Base-by-base conservation (phyloP, 2,113 vertebrate genomes). In the Lampris incognitus region DNA sequence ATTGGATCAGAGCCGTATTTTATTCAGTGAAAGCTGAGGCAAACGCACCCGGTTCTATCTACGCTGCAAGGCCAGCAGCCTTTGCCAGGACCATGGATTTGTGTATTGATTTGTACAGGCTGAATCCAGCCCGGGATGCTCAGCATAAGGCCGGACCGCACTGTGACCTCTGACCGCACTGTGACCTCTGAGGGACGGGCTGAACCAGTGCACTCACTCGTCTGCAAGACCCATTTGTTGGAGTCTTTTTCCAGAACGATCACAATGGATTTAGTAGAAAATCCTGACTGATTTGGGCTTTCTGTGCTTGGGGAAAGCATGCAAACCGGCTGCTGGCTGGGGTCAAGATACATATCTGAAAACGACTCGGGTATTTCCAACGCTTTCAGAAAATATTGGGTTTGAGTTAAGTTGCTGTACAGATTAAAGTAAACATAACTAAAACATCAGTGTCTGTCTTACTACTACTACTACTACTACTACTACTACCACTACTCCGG, bases 91-190 rank as follows among this genome's bases (percentile, higher is more conserved):
- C 75, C 60, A 54, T 81, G 74, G 69, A 69, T 86, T 81, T 49
- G 69, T 77, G 41, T 88, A 92, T 93, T 82, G 92, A 93, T 92
- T 79, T 57, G 66, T 87, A 78, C 86, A 79, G 83, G 86, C 85
- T 89, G 92, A 92, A 93, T 91, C 88, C 87, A 85, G 86, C 89
- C 84, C 86, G 89, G 91, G 89, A 88, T 91, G 91, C 90, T 93
- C 92, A 91, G 90, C 91, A 88, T 84, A 88, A 86, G 78, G 77
- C 83, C 77, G 67, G 69, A 70, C 84, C 62, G 70, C 24, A 61
- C 74, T 81, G 42, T 91, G 91, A 91, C 91, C 89, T 88, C 81
- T 62, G 69, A 88, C 67, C 6, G 74, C 87, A 69, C 85, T 81
- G 87, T 83, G 69, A 91, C 89, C 87, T 24, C 24, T 24, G 24